Percentiles rank a stretch among this genome's conserved stretches.
Evolutionary conservation across 92 coral and sea anemone genomes (phyloP).

Genomic region (Epizoanthus fatuus): DNA sequence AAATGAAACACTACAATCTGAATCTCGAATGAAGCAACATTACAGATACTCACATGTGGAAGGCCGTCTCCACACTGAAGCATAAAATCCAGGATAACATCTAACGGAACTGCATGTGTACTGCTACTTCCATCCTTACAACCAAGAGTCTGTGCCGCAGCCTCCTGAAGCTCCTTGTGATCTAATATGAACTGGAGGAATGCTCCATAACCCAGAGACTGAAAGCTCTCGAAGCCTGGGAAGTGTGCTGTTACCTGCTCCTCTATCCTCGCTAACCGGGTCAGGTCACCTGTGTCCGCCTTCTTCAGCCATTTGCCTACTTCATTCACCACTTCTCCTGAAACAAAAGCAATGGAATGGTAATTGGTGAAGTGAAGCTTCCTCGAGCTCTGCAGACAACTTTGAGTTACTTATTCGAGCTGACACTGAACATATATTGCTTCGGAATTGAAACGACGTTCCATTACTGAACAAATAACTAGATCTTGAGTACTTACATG

Average conservation of each 20-base stretch:
- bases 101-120: slow-evolving; percentile 25
- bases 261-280: slow-evolving; percentile 73
- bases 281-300: slow-evolving; percentile 63
- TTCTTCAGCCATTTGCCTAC: slow-evolving; percentile 73
- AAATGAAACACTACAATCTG: no score
- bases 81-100: slow-evolving; percentile 72
- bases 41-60: slow-evolving; percentile 55
- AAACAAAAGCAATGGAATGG: neutral
- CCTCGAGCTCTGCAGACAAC: neutral
- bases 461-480: no score
- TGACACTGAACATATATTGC: no score
- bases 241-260: slow-evolving; percentile 58
- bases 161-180: slow-evolving; percentile 72
- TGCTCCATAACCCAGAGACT: slow-evolving; percentile 83
- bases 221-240: slow-evolving; percentile 76
- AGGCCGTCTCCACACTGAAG: slow-evolving; percentile 81
- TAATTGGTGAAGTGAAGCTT: neutral
- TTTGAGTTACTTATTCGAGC: neutral
- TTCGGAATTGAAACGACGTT: no score
- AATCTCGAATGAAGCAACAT: neutral
- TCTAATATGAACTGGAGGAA: slow-evolving; percentile 80
- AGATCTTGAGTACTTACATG: no score
- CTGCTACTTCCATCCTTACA: neutral
- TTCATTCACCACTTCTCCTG: slow-evolving; percentile 69
- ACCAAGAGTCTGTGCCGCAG: slow-evolving; percentile 54